phyloP scores from a whole-genome alignment of 2,113 vertebrate genomes.

The Hemibagrus wyckioides region DNA sequence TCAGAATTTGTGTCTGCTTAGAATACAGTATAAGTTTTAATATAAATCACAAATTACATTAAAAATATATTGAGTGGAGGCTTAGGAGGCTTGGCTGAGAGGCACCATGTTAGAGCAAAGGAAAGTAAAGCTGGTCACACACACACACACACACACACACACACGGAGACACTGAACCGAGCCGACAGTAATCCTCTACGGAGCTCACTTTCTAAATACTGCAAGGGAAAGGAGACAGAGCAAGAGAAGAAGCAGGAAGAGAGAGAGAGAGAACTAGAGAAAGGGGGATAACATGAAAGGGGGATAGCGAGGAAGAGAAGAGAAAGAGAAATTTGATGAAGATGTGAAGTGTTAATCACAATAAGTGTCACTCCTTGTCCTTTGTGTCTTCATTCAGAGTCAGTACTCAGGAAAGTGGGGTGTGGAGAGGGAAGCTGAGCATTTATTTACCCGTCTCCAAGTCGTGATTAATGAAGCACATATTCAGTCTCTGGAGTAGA shows the following conservation, averaged over 20 bases:
- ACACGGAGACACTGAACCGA: neutral
- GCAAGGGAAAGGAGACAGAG: neutral
- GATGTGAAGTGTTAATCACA: neutral
- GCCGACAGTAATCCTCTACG: constrained; percentile 10
- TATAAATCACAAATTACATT: neutral
- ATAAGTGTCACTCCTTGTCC: constrained; percentile 17
- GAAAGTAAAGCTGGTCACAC: constrained; percentile 9
- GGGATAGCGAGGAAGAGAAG: neutral
- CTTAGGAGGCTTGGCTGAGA: neutral
- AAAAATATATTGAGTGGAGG: neutral
- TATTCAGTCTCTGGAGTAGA: constrained; percentile 1
- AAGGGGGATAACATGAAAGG: neutral
- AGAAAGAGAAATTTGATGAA: neutral
- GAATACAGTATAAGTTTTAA: neutral
- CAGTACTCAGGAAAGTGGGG: neutral
- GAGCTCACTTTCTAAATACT: constrained; percentile 20
- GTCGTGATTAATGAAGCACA: constrained; percentile 27
- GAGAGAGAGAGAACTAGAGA: constrained; percentile 1
- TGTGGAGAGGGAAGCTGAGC: neutral
- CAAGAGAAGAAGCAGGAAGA: neutral
- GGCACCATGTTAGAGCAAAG: neutral
- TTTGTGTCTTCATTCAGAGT: neutral
- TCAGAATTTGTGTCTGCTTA: neutral
- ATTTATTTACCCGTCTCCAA: constrained; percentile 11
- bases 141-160: constrained; percentile 19